Conservation (phyloP, 2,113 vertebrate species). For the Coreoperca whiteheadi region DNA sequence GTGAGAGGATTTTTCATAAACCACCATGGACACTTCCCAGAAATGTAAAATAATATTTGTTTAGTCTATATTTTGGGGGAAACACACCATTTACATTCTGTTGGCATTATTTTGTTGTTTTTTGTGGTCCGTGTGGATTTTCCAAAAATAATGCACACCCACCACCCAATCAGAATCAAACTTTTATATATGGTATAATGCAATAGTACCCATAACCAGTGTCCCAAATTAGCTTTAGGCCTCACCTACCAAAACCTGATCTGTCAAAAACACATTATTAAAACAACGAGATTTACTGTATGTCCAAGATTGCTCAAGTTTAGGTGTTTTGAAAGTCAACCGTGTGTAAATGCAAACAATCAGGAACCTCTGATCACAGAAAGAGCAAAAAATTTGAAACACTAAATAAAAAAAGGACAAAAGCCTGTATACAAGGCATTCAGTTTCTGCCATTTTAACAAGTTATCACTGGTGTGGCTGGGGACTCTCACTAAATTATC, state of each 20-base stretch:
- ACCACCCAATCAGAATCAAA: not conserved
- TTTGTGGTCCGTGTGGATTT: no score
- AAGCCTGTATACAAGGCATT: not conserved
- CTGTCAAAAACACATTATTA: not conserved
- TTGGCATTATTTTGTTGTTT: not conserved
- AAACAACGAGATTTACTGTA: not conserved
- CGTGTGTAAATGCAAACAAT: not conserved
- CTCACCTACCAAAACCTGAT: not conserved
- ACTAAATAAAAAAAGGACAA: no score
- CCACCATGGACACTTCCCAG: not conserved
- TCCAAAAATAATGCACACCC: not conserved
- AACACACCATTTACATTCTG: not conserved
- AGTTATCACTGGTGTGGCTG: not conserved
- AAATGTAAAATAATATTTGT: not conserved
- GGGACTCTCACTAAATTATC: not conserved
- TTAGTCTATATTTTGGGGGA: not conserved
- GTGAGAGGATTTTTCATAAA: not conserved
- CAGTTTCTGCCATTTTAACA: not conserved
- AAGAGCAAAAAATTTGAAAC: not conserved
- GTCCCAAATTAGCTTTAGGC: not conserved
- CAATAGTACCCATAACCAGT: not conserved
- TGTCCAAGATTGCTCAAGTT: not conserved
- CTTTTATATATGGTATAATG: not conserved
- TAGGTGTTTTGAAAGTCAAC: not conserved
- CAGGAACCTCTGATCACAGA: not conserved